Base-by-base conservation (phyloP, 2,113 vertebrate genomes). In the Misgurnus anguillicaudatus region DNA sequence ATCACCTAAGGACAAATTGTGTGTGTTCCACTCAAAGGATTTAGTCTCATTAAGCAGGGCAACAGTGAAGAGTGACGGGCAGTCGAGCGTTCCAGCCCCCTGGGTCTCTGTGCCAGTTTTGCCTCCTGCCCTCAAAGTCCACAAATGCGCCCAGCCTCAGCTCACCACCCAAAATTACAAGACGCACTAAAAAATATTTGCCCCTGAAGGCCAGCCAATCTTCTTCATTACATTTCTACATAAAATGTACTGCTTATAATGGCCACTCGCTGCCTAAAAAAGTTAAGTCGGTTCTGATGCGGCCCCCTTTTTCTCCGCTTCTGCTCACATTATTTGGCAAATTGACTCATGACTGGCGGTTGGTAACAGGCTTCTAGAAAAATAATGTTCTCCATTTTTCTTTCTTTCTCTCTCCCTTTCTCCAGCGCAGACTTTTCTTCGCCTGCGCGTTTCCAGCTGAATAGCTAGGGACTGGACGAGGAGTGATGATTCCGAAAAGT, bases 311-410 rank as follows among this genome's bases (percentile, higher is more conserved):
- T 86, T 83, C 86, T 89, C 83, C 86, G 84, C 74, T 88, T 89
- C 86, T 88, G 80, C 79, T 86, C 86, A 69, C 85, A 87, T 88
- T 89, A 90, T 91, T 89, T 91, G 90, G 85, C 83, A 91, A 92
- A 93, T 92, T 92, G 92, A 91, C 90, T 92, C 86, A 86, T 89
- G 91, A 90, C 87, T 86, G 87, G 82, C 48, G 80, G 88, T 91
- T 87, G 87, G 86, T 90, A 90, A 88, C 84, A 90, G 81, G 83
- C 86, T 86, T 87, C 86, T 81, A 83, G 83, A 87, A 90, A 87
- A 77, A 75, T 90, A 91, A 92, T 87, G 87, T 89, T 82, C 77
- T 82, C 87, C 88, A 91, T 92, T 90, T 92, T 88, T 92, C 90
- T 89, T 88, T 77, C 81, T 53, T 73, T 67, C 66, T 80, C 80